phyloP scores from a whole-genome alignment of 2,797 vertebrate species.

The Hozukius guyotensis region DNA sequence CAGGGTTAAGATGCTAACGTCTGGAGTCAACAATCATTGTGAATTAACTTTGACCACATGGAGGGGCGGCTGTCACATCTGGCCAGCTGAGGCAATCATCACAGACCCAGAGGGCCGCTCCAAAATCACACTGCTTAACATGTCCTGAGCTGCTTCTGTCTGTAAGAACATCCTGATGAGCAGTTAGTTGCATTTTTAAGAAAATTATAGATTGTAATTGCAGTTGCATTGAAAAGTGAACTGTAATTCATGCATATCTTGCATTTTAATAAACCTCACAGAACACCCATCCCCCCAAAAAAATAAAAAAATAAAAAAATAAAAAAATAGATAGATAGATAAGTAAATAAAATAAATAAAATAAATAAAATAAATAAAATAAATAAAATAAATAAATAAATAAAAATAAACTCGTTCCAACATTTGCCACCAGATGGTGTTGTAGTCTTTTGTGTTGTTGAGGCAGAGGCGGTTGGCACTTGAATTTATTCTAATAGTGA shows the following conservation, averaged over 20 bases:
- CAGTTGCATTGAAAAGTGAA: not conserved
- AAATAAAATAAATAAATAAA: not conserved
- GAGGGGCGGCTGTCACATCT: conserved; percentile 28
- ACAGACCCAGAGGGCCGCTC: not conserved
- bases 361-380: too few relatives aligned
- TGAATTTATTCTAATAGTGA: not conserved
- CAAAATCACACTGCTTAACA: not conserved
- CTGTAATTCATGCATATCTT: not conserved
- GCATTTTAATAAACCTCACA: not conserved
- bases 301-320: not conserved
- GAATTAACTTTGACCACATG: conserved; percentile 65
- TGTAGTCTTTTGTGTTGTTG: conserved; percentile 23
- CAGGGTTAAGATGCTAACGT: conserved; percentile 40
- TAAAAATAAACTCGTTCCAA: conserved; percentile 4
- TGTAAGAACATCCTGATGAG: not conserved
- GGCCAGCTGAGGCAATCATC: conserved; percentile 33
- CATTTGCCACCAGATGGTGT: conserved; percentile 65
- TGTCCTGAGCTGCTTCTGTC: not conserved
- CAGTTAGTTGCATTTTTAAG: not conserved
- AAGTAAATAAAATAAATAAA: too few relatives aligned
- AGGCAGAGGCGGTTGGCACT: not conserved
- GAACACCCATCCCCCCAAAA: too few relatives aligned
- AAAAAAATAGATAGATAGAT: too few relatives aligned
- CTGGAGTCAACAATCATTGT: conserved; percentile 53
- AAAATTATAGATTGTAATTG: not conserved